Evolutionary conservation across 1,140 invertebrate species (phyloP), one percentile per base, ranked within the genome.

Genomic region (Drosophila bipectinata): DNA sequence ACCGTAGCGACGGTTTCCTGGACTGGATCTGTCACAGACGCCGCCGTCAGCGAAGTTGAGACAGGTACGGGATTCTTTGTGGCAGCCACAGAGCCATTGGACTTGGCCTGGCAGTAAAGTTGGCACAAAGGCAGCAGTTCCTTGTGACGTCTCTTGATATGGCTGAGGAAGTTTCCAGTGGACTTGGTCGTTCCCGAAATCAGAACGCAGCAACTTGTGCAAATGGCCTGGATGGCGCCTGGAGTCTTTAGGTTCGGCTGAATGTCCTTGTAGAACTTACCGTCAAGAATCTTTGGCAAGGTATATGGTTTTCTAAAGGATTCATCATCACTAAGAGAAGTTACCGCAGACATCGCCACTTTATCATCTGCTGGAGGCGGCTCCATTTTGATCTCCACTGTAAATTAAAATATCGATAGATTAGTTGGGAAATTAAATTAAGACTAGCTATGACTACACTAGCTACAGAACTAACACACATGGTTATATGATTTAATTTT

Each of bases 201-300:
- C 1, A 81, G 67, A 24, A 85, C 90, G 21, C 63, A 78, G 68
- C 90, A 91, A 18, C 85, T 84, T 5, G 90, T 91, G 58, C 90
- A 91, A n/a, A 90, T 91, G 7, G 90, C 90, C 53, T 91, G 90
- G 15, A 91, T 91, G 47, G 79, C 90, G 0, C 90, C 90, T 0
- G 83, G 66, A 3, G 90, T 91, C 69, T 91, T 91, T 28, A 78
- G 79, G 41, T 91, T 91, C 6, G 90, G 90, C 45, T 91, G 90
- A 24, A 91, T 90, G 61, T 91, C 81, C 59, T 84, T 91, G 63
- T 91, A 91, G 54, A 90, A 91, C 73, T 79, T 91, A 72, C 90
- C 90, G 62, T 91, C 90, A n/a, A 91, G 51, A 15, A 91, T 81
- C 75, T 91, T 91, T 26, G 90, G 90, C 47, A 91, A 55, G 5